Base-by-base conservation (phyloP, 92 coral and sea anemone species). In the Palythoa grandis region DNA sequence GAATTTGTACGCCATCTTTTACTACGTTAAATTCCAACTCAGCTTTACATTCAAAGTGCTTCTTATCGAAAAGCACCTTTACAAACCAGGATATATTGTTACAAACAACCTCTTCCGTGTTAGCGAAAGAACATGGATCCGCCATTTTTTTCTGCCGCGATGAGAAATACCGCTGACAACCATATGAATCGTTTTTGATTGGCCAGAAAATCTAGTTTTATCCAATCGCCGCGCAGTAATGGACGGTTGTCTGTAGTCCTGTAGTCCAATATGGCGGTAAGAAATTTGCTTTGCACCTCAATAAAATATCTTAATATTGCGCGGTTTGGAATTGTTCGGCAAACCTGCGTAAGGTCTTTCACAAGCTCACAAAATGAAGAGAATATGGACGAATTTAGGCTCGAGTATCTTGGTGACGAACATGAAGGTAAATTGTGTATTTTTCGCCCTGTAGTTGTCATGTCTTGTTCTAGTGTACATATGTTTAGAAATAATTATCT, bases 121-220 rank as follows among this genome's bases (percentile, higher is more conserved):
- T 84, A 10, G 98, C 87, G 85, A 92, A 92, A 8, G 95, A 94
- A 85, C 98, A 94, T 22, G 95, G 98, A 72, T 94, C 98, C 54
- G 78, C 72, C 93, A 86, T 92, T 92, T 87, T 69, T 71, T 70
- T 65, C 70, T 83, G 72, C 71, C n/a, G 83, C 38, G 72, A n/a
- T 52, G 79, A 3, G 25, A 79, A 60, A 37, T 38, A 79, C 83
- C 72, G 83, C 83, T 79, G 83, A 79, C 71, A n/a, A 11, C 1
- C 19, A 39, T 11, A 11, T 6, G 5, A 3, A 63, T 65, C 52
- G 73, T 5, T 65, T 79, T 61, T 67, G 84, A 79, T 79, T 79
- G 84, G 84, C 37, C 61, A 65, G 84, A 79, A 79, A 22, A 39
- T 40, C 1, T 6, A 13, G 13, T 11, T 60, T 40, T 40, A 29